Conservation (phyloP, 1,140 invertebrate genomes). For the Drosophila kikkawai region DNA sequence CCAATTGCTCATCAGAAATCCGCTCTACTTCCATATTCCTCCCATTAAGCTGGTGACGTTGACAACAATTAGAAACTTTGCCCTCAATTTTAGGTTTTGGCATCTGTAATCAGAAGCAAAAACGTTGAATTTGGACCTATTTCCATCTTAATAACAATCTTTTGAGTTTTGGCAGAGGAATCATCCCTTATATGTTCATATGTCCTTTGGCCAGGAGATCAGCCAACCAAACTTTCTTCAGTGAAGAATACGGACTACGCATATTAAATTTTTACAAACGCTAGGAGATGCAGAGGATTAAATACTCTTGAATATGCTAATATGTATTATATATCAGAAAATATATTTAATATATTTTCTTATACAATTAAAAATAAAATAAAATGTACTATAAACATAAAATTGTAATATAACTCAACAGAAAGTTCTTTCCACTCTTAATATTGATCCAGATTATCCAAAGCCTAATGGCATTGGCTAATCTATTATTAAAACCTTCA, state of each 20-base stretch:
- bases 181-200: too few species aligned
- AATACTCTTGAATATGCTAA: too few species aligned
- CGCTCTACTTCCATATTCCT: neutral
- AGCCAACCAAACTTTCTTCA: too few species aligned
- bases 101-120: too few species aligned
- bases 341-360: too few species aligned
- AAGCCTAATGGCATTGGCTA: neutral
- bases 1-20: neutral
- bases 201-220: too few species aligned
- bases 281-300: too few species aligned
- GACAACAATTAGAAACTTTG: neutral
- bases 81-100: neutral
- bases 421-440: neutral
- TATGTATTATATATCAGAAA: too few species aligned
- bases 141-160: neutral
- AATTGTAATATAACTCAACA: too few species aligned
- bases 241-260: too few species aligned
- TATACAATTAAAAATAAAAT: neutral
- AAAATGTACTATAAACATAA: neutral
- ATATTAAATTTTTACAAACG: too few species aligned
- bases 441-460: neutral
- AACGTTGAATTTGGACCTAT: too few species aligned
- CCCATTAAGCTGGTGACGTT: neutral
- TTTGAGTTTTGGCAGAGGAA: neutral
- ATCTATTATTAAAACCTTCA: slow-evolving; percentile 8